phyloP scores from a whole-genome alignment of 2,797 vertebrate genomes.

The Crocidura indochinensis region DNA sequence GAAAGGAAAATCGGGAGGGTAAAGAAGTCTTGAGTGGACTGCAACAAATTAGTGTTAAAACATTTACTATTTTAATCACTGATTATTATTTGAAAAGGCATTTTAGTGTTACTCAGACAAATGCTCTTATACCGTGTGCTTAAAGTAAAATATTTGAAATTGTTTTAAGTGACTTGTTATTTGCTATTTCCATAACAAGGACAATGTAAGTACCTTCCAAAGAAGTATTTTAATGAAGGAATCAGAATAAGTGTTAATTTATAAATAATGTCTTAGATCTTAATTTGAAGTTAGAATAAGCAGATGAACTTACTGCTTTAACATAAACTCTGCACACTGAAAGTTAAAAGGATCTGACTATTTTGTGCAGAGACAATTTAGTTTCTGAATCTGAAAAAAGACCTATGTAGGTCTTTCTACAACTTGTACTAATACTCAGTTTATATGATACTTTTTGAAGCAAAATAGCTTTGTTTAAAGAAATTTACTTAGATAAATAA shows the following conservation, averaged over 20 bases:
- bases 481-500: too few relatives aligned
- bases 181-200: constrained; percentile 32
- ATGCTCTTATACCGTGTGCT: neutral
- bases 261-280: constrained; percentile 2
- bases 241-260: neutral
- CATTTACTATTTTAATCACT: neutral
- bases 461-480: too few relatives aligned
- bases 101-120: constrained; percentile 44
- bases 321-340: constrained; percentile 16
- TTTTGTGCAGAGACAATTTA: too few relatives aligned
- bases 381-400: neutral
- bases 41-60: neutral
- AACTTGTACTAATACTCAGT: neutral
- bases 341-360: neutral
- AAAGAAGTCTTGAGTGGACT: neutral
- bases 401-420: neutral
- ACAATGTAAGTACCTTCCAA: constrained; percentile 13
- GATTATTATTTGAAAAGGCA: constrained; percentile 23
- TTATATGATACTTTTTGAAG: neutral
- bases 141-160: constrained; percentile 29
- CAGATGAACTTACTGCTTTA: neutral
- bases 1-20: neutral
- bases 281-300: constrained; percentile 20
- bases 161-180: constrained; percentile 23
- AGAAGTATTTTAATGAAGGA: constrained; percentile 52